Conservation (phyloP, 2,888 invertebrate species). For the Morpho helenor region DNA sequence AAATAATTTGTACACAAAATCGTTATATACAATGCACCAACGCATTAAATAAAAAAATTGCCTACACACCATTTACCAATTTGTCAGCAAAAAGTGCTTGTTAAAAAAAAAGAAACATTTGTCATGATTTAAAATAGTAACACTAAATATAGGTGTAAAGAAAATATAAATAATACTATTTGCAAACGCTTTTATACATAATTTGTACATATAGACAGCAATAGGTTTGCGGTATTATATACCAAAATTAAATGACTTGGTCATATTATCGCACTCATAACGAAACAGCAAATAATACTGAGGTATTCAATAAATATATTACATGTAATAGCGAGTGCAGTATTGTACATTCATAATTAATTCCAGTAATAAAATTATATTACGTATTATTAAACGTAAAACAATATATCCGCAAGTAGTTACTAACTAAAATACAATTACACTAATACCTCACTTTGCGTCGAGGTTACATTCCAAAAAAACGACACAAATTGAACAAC, state of each 20-base stretch:
- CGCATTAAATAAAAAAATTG: conserved; percentile 30
- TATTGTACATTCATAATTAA: conserved; percentile 2
- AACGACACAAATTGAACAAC: too few species aligned
- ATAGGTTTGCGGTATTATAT: conserved; percentile 28
- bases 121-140: conserved; percentile 69
- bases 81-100: conserved; percentile 21
- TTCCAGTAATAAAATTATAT: too few species aligned
- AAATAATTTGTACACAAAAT: conserved; percentile 28
- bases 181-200: conserved; percentile 35
- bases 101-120: conserved; percentile 64
- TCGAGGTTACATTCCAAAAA: too few species aligned
- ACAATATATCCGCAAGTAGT: too few species aligned
- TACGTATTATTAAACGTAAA: too few species aligned
- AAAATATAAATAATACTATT: conserved; percentile 63
- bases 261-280: conserved; percentile 17
- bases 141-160: conserved; percentile 46
- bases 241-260: conserved; percentile 27
- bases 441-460: too few species aligned
- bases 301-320: conserved; percentile 21
- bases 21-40: conserved; percentile 47
- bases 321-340: conserved; percentile 1
- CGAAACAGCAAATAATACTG: conserved; percentile 30
- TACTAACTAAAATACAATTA: too few species aligned
- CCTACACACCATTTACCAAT: conserved; percentile 21
- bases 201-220: conserved; percentile 66